phyloP scores from a whole-genome alignment of 2,113 vertebrate genomes.

The Chinchilla lanigera region DNA sequence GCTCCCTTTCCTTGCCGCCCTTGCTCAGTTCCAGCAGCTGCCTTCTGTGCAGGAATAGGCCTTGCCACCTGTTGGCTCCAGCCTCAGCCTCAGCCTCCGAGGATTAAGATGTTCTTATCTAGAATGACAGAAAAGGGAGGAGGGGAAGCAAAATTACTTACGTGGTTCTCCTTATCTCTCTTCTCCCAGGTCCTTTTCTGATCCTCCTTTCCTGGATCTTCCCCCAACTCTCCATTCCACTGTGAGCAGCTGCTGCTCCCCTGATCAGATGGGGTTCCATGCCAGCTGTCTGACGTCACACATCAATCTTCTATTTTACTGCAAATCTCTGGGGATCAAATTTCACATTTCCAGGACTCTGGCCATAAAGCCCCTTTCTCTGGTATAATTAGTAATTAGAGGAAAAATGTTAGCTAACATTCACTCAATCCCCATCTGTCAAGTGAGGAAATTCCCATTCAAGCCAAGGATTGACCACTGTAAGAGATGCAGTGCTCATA shows the following conservation, averaged over 20 bases:
- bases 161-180: slow-evolving; percentile 70
- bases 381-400: slow-evolving; percentile 90
- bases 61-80: slow-evolving; percentile 75
- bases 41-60: slow-evolving; percentile 16
- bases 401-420: slow-evolving; percentile 89
- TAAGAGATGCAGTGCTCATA: slow-evolving; percentile 62
- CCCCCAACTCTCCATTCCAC: slow-evolving; percentile 43
- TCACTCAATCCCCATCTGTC: slow-evolving; percentile 91
- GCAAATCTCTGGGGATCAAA: slow-evolving; percentile 88
- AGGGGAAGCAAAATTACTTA: slow-evolving; percentile 66
- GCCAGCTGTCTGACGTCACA: slow-evolving; percentile 89
- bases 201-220: slow-evolving; percentile 59
- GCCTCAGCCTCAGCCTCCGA: slow-evolving; percentile 22
- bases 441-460: slow-evolving; percentile 85
- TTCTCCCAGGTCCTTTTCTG: background rate
- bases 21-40: slow-evolving; percentile 53
- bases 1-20: background rate
- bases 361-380: slow-evolving; percentile 83
- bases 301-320: slow-evolving; percentile 88
- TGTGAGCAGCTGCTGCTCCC: slow-evolving; percentile 86
- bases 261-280: slow-evolving; percentile 76
- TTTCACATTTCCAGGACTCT: slow-evolving; percentile 86
- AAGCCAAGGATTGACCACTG: slow-evolving; percentile 59
- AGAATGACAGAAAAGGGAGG: slow-evolving; percentile 71
- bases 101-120: slow-evolving; percentile 79